A percentile compares a stretch with the other conserved stretches of the same genome.
Evolutionary conservation across 2,797 vertebrate genomes (phyloP).

Genomic region (Fistularia tabacaria): DNA sequence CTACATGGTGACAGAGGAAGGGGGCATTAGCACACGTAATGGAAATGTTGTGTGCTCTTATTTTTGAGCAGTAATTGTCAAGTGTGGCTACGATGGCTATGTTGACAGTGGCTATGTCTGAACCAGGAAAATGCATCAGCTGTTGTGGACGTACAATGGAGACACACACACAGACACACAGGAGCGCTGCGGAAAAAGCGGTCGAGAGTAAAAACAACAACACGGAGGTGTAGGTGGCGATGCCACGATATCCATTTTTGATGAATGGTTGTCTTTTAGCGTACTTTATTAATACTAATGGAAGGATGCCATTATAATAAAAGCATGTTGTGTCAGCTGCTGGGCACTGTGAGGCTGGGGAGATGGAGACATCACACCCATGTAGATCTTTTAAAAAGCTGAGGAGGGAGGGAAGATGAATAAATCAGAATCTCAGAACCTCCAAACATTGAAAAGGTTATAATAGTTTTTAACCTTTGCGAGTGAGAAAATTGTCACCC

Average conservation of each 20-base stretch:
- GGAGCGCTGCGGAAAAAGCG: conserved; percentile 37
- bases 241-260: conserved; percentile 67
- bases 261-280: conserved; percentile 51
- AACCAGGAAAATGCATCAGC: conserved; percentile 65
- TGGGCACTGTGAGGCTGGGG: conserved; percentile 46
- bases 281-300: conserved; percentile 70
- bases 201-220: conserved; percentile 72
- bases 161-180: conserved; percentile 15
- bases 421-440: conserved; percentile 17
- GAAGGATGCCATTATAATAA: conserved; percentile 58
- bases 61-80: conserved; percentile 49
- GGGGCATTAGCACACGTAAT: conserved; percentile 45
- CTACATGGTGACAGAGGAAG: conserved; percentile 20
- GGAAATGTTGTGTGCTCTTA: conserved; percentile 55
- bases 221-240: conserved; percentile 55
- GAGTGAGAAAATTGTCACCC: too few relatives aligned
- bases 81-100: conserved; percentile 33
- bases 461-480: neutral
- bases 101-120: conserved; percentile 34
- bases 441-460: neutral
- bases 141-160: conserved; percentile 25
- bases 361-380: conserved; percentile 63
- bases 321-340: conserved; percentile 63
- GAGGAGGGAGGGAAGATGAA: conserved; percentile 27
- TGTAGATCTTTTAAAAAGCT: conserved; percentile 64